These are phyloP conservation scores for Anoplophora glabripennis DNA, from an alignment of 1,140 invertebrate species.

Conservation along the genomic window DNA sequence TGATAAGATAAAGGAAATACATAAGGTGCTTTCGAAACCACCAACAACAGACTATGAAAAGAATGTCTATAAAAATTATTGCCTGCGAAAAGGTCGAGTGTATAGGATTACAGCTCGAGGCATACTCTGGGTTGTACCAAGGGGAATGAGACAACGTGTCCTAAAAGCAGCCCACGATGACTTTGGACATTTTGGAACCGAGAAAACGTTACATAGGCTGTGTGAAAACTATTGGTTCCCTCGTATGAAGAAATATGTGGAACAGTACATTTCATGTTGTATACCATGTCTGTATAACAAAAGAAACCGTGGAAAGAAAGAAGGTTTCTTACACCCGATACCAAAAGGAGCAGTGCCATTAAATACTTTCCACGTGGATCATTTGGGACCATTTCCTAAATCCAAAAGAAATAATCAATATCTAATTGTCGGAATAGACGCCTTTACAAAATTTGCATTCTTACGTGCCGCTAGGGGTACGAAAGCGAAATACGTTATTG, in stretches of 20 bases:
- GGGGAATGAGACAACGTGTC: conserved; percentile 35
- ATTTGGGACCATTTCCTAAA: conserved; percentile 25
- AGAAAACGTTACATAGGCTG: conserved; percentile 41
- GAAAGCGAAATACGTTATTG: no score
- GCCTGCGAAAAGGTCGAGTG: conserved; percentile 32
- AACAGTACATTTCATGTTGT: conserved; percentile 23
- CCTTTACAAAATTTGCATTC: no score
- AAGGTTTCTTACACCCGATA: conserved; percentile 10
- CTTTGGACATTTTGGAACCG: conserved; percentile 21
- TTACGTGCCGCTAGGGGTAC: no score
- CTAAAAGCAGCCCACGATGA: conserved; percentile 39
- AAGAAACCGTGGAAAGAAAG: background rate
- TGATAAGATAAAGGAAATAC: conserved; percentile 14
- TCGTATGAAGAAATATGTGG: conserved; percentile 36
- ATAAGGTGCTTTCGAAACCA: conserved; percentile 11
- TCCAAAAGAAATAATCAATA: no score
- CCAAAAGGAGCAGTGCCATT: conserved; percentile 31
- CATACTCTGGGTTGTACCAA: conserved; percentile 40
- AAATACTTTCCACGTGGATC: conserved; percentile 30
- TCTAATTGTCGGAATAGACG: no score
- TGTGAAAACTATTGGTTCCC: conserved; percentile 41
- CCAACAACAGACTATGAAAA: conserved; percentile 24
- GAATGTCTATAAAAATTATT: conserved; percentile 35
- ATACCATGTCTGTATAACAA: background rate
- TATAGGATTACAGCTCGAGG: conserved; percentile 32